Percentiles rank a stretch among this genome's conserved stretches.
These are phyloP conservation scores for Argyrosomus japonicus DNA, from an alignment of 2,113 vertebrate species.

Conservation along the genomic window DNA sequence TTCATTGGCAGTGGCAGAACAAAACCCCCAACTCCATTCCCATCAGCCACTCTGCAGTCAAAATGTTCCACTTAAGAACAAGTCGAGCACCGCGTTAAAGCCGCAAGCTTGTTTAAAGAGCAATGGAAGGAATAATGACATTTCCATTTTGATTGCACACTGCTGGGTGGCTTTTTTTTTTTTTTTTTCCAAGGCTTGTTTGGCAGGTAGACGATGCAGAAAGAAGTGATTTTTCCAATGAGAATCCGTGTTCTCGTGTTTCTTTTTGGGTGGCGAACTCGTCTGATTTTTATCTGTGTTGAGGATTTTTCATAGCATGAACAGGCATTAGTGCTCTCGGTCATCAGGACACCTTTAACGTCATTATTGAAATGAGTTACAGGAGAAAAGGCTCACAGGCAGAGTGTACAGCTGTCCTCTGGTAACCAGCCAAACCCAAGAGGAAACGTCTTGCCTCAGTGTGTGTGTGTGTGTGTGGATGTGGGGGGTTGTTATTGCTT, in stretches of 20 bases:
- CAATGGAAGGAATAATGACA: constrained; percentile 43
- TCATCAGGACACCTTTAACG: constrained; percentile 25
- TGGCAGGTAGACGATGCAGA: constrained; percentile 40
- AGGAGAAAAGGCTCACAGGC: constrained; percentile 15
- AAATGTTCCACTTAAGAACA: constrained; percentile 37
- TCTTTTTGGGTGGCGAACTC: background rate
- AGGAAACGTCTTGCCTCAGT: constrained; percentile 6
- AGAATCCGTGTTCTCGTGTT: background rate
- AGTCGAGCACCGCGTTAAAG: constrained; percentile 31
- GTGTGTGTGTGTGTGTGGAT: background rate
- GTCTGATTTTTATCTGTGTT: background rate
- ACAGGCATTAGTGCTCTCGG: background rate
- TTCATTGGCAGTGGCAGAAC: background rate
- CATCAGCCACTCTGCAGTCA: constrained; percentile 22
- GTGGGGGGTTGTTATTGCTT: constrained; percentile 40
- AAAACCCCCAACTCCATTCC: constrained; percentile 20
- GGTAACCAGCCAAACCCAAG: constrained; percentile 12
- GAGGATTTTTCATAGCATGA: constrained; percentile 5
- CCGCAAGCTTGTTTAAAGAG: constrained; percentile 43
- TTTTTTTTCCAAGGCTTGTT: constrained; percentile 25
- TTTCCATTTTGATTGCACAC: constrained; percentile 50
- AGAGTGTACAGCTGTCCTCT: constrained; percentile 18
- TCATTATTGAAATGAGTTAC: constrained; percentile 27
- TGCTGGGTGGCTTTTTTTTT: background rate
- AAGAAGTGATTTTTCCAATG: background rate